phyloP scores from a whole-genome alignment of 2,797 vertebrate species.

The Bovichtus diacanthus region DNA sequence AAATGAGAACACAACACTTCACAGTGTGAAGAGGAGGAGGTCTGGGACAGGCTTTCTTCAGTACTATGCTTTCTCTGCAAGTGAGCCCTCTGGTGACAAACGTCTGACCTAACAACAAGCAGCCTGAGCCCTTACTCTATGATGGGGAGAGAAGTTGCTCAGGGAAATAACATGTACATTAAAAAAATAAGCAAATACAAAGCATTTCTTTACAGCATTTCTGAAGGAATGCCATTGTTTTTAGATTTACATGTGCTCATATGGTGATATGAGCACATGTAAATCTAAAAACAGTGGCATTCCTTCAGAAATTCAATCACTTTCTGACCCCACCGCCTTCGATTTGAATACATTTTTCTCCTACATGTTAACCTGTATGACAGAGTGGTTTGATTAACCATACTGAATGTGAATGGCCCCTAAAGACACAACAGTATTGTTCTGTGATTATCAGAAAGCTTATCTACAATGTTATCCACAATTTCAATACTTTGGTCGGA shows the following conservation, averaged over 20 bases:
- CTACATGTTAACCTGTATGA: background rate
- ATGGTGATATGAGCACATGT: background rate
- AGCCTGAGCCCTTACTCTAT: background rate
- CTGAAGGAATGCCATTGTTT: background rate
- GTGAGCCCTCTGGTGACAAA: conserved; percentile 60
- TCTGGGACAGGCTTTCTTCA: background rate
- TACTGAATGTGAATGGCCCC: too few species aligned
- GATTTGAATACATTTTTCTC: background rate
- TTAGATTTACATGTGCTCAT: background rate
- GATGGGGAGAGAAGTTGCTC: background rate
- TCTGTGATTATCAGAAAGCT: too few species aligned
- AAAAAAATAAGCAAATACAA: background rate
- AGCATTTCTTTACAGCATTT: background rate
- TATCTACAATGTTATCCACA: too few species aligned
- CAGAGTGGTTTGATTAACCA: background rate
- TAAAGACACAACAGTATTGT: too few species aligned
- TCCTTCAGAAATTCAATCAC: background rate
- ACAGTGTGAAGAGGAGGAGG: background rate
- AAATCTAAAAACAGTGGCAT: background rate
- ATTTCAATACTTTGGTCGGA: too few species aligned
- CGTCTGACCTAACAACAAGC: conserved; percentile 23
- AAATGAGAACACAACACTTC: conserved; percentile 26
- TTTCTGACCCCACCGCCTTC: background rate
- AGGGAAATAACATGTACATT: background rate
- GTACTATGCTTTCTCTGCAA: background rate